Evolutionary conservation across 2,113 vertebrate species (phyloP).

Genomic region (Recurvirostra avosetta): DNA sequence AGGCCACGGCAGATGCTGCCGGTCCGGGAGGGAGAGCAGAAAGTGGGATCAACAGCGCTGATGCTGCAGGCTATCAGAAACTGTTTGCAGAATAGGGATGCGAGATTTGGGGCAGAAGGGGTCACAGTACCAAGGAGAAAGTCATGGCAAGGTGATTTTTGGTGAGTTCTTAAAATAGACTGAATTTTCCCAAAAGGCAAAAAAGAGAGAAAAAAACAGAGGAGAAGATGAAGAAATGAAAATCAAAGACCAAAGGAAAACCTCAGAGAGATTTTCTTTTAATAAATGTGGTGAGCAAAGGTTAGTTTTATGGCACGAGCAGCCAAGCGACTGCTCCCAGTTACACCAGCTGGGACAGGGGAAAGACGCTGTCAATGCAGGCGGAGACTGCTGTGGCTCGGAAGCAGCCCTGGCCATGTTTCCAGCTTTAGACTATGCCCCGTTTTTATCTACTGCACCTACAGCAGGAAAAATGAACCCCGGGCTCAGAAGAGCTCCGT

Average conservation of each 20-base stretch:
- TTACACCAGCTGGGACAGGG: background rate
- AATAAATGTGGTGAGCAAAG: background rate
- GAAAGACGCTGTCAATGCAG: background rate
- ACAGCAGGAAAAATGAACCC: background rate
- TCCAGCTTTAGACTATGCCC: background rate
- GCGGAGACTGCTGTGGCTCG: rapidly evolving
- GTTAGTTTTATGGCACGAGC: background rate
- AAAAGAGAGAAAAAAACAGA: background rate
- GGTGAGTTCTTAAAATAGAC: background rate
- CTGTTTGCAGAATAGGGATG: background rate
- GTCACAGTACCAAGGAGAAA: background rate
- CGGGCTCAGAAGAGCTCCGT: background rate
- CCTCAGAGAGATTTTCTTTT: background rate
- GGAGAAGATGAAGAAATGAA: background rate
- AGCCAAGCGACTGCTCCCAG: background rate
- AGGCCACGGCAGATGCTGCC: background rate
- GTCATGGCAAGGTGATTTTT: background rate
- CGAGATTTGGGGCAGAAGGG: background rate
- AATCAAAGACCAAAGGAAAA: background rate
- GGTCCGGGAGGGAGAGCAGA: too few relatives aligned
- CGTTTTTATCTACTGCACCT: rapidly evolving
- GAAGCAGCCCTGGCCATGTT: background rate
- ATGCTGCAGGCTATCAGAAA: background rate
- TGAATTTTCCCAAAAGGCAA: background rate
- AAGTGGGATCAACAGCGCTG: rapidly evolving